phyloP scores from a whole-genome alignment of 2,888 invertebrate species.

The Drosophila tanythrix region DNA sequence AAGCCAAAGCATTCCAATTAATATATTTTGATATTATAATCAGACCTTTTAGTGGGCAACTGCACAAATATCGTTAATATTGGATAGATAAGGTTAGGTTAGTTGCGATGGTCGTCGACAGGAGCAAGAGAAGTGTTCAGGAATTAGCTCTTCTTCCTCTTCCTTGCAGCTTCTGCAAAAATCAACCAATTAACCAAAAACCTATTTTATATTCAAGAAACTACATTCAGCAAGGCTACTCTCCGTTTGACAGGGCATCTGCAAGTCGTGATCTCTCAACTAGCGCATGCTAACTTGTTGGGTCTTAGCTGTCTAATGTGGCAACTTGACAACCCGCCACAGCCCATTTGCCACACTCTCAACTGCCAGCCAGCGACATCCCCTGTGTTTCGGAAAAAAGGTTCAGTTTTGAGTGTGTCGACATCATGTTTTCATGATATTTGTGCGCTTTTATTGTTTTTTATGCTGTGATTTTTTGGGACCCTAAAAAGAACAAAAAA shows the following conservation, averaged over 20 bases:
- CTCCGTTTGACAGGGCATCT: background rate
- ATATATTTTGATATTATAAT: background rate
- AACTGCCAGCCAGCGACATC: constrained; percentile 3
- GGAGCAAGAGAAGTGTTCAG: background rate
- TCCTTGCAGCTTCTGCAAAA: background rate
- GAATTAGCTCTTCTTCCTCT: background rate
- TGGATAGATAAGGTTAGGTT: no score
- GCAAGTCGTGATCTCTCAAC: background rate
- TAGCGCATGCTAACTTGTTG: background rate
- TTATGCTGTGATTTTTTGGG: constrained; percentile 60
- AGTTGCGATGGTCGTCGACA: no score
- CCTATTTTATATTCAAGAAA: background rate
- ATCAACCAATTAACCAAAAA: background rate
- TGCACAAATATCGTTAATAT: background rate
- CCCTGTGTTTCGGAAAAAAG: constrained; percentile 49
- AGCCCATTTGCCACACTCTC: constrained; percentile 7
- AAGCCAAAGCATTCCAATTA: background rate
- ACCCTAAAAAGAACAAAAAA: constrained; percentile 10
- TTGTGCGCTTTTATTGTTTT: constrained; percentile 78
- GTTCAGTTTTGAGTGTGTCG: constrained; percentile 72
- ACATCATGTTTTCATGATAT: constrained; percentile 74
- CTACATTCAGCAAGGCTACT: rapidly evolving
- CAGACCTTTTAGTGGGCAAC: background rate
- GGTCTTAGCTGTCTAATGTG: constrained; percentile 64
- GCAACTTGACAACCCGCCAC: constrained; percentile 21